Conservation (phyloP, 2,888 invertebrate species). For the Dynastes tityus region DNA sequence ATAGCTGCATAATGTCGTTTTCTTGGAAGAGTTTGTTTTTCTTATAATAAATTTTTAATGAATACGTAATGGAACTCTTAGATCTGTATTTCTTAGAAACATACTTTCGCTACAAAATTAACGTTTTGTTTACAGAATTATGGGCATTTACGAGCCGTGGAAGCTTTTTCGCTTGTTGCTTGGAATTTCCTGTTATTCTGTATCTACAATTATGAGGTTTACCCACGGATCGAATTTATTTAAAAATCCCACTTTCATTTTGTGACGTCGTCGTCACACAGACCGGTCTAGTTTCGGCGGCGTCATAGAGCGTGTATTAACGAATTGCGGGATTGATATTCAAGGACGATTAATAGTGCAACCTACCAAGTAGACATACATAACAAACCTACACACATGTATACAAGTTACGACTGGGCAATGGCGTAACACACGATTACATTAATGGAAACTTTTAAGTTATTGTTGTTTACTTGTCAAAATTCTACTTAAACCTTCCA, state of each 20-base stretch:
- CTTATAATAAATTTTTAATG: background rate
- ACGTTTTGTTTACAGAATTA: slow-evolving; percentile 1
- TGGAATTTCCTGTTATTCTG: slow-evolving; percentile 7
- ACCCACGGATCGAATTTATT: background rate
- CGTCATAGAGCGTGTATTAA: slow-evolving; percentile 13
- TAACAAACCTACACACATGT: background rate
- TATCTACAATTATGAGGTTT: background rate
- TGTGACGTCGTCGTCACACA: slow-evolving; percentile 31
- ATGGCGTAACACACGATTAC: slow-evolving; percentile 2
- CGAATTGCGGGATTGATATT: slow-evolving; percentile 35
- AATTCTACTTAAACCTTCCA: background rate
- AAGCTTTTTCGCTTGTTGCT: background rate
- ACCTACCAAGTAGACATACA: slow-evolving; percentile 9
- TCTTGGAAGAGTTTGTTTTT: background rate
- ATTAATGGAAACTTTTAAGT: background rate
- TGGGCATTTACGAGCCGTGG: background rate
- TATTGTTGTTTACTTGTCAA: background rate
- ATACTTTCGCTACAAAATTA: background rate
- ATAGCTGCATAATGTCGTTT: background rate
- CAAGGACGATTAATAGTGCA: slow-evolving; percentile 38
- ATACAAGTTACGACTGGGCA: background rate
- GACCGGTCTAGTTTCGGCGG: slow-evolving; percentile 34
- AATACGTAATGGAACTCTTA: background rate
- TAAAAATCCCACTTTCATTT: slow-evolving; percentile 35
- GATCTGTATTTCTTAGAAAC: background rate